These are phyloP conservation scores for Drosophila santomea DNA, from an alignment of 1,140 invertebrate species.

Conservation along the genomic window DNA sequence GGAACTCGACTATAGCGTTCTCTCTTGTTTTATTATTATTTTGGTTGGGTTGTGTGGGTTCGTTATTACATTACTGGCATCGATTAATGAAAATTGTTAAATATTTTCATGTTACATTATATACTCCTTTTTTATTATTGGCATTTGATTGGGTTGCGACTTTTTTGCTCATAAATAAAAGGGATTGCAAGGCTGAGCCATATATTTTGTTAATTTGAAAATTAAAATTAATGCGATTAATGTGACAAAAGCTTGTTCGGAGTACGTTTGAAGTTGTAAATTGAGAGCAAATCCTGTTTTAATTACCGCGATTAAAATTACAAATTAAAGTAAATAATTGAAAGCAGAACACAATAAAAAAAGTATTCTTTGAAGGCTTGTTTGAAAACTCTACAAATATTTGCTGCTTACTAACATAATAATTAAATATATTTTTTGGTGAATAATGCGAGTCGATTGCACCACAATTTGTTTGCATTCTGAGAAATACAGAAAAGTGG, in stretches of 20 bases:
- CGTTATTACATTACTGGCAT: constrained; percentile 57
- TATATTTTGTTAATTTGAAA: constrained; percentile 35
- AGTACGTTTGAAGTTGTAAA: constrained; percentile 2
- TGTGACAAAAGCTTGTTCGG: constrained; percentile 12
- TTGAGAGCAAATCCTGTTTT: constrained; percentile 4
- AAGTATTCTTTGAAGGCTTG: no score
- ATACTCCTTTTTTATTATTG: constrained; percentile 9
- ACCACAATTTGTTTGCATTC: constrained; percentile 43
- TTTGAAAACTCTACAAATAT: no score
- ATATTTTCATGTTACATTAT: constrained; percentile 48
- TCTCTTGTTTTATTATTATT: constrained; percentile 1
- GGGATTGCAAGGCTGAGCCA: constrained; percentile 3
- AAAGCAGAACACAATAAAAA: neutral
- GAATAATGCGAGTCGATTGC: neutral
- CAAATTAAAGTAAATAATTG: constrained; percentile 4
- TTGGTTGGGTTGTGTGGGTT: constrained; percentile 20
- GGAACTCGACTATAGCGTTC: no score
- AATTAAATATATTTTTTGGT: no score
- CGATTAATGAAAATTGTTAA: constrained; percentile 55
- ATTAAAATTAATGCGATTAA: constrained; percentile 27
- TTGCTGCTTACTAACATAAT: no score
- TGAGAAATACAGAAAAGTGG: constrained; percentile 48
- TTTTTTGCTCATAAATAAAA: constrained; percentile 39
- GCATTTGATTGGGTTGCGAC: constrained; percentile 31
- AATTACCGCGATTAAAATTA: constrained; percentile 23